Percentiles rank a stretch among this genome's conserved stretches.
These are phyloP conservation scores for Melanargia galathea DNA, from an alignment of 2,888 invertebrate species.

Conservation along the genomic window DNA sequence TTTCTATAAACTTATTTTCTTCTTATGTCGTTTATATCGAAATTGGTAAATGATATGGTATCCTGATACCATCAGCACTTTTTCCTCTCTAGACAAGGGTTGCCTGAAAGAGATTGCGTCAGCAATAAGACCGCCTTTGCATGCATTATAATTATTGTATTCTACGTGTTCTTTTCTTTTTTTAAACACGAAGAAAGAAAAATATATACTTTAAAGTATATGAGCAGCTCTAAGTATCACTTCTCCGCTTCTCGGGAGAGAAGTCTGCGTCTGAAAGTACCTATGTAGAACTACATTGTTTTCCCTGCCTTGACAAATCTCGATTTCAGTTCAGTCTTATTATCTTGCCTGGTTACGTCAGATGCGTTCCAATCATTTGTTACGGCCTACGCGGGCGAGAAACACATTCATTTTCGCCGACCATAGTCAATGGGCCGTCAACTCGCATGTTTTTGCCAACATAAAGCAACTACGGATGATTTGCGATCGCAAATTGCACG, in stretches of 20 bases:
- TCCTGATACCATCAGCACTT: too few relatives aligned
- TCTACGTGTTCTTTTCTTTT: too few relatives aligned
- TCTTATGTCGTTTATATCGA: too few relatives aligned
- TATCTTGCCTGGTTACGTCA: slow-evolving; percentile 8
- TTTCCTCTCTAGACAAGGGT: too few relatives aligned
- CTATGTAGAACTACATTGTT: neutral
- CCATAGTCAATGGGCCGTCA: slow-evolving; percentile 21
- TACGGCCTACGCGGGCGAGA: slow-evolving; percentile 15
- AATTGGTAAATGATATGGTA: too few relatives aligned
- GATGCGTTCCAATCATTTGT: slow-evolving; percentile 17
- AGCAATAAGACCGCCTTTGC: too few relatives aligned
- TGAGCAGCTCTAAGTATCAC: too few relatives aligned
- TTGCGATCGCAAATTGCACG: slow-evolving; percentile 26
- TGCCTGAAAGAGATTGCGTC: too few relatives aligned
- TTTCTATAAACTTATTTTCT: too few relatives aligned
- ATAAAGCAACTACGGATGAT: slow-evolving; percentile 27
- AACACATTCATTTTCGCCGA: slow-evolving; percentile 17
- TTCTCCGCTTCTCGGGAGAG: neutral
- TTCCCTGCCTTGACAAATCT: neutral
- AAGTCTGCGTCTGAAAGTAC: neutral
- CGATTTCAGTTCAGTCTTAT: neutral
- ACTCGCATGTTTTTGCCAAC: slow-evolving; percentile 21
- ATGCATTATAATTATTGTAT: too few relatives aligned
- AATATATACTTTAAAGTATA: too few relatives aligned
- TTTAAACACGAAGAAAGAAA: too few relatives aligned